These are phyloP conservation scores for Nanorana parkeri DNA, from an alignment of 2,113 vertebrate species.

Conservation along the genomic window DNA sequence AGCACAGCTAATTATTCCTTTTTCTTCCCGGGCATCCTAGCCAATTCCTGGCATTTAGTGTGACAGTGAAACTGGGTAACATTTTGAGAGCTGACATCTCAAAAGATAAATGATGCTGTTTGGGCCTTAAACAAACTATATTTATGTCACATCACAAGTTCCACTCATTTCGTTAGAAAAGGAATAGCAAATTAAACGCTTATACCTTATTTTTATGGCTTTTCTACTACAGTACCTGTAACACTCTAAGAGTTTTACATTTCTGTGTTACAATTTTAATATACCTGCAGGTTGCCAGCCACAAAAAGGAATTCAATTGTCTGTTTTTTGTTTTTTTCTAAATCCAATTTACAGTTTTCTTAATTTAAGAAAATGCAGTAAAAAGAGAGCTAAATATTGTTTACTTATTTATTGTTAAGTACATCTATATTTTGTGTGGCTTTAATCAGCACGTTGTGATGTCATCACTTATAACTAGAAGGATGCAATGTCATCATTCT, in stretches of 20 bases:
- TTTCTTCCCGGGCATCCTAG: slow-evolving; percentile 52
- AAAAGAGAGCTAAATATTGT: no score
- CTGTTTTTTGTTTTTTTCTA: no score
- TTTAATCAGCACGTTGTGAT: neutral
- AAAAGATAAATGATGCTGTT: slow-evolving; percentile 57
- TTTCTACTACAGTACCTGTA: neutral
- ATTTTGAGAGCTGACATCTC: slow-evolving; percentile 53
- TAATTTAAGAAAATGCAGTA: no score
- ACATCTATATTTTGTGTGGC: neutral
- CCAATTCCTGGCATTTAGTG: slow-evolving; percentile 56
- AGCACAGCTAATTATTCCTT: slow-evolving; percentile 52
- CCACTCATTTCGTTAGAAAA: slow-evolving; percentile 32
- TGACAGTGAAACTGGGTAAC: slow-evolving; percentile 54
- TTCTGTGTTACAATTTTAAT: slow-evolving; percentile 2
- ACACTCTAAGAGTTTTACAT: neutral
- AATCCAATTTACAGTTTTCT: no score
- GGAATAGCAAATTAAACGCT: slow-evolving; percentile 29
- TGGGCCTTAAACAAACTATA: slow-evolving; percentile 52
- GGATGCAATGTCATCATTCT: neutral
- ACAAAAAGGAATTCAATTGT: no score
- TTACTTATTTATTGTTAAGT: no score
- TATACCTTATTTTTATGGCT: slow-evolving; percentile 28
- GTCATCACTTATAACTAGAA: neutral
- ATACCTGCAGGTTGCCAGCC: neutral
- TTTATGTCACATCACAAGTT: slow-evolving; percentile 51